Percentiles rank a stretch among this genome's conserved stretches.
Evolutionary conservation across 2,797 vertebrate genomes (phyloP).

Genomic region (Onychomys torridus): DNA sequence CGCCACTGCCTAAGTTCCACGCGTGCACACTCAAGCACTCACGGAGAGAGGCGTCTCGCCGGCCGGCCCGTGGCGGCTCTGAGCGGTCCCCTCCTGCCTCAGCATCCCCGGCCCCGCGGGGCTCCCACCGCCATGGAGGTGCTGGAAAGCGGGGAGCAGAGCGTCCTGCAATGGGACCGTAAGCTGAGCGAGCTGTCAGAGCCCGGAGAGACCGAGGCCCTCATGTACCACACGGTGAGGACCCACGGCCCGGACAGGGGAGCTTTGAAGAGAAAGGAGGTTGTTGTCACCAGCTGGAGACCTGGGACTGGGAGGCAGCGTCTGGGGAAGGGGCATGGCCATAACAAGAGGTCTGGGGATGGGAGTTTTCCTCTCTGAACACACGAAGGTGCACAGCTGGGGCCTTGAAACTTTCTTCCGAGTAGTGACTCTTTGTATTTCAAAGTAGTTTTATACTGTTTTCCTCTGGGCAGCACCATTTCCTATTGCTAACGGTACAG

Average conservation of each 20-base stretch:
- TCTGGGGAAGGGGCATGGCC: background rate
- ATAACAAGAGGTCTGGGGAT: background rate
- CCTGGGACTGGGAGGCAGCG: background rate
- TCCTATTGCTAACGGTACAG: background rate
- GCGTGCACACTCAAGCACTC: background rate
- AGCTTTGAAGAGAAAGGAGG: background rate
- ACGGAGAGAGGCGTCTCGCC: background rate
- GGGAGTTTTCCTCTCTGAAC: background rate
- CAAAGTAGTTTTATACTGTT: background rate
- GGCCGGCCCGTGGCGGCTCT: conserved; percentile 10
- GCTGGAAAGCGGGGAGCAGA: conserved; percentile 92
- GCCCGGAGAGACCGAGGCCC: conserved; percentile 91
- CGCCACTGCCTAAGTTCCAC: background rate
- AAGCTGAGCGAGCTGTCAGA: conserved; percentile 98
- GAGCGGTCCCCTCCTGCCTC: conserved; percentile 24
- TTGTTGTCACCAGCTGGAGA: background rate
- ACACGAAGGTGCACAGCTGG: background rate
- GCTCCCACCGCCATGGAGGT: conserved; percentile 91
- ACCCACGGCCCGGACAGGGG: background rate
- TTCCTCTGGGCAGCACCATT: background rate
- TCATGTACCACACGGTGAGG: conserved; percentile 95
- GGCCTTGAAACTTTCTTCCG: background rate
- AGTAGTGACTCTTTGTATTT: background rate
- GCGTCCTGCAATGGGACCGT: conserved; percentile 94
- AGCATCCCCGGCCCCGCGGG: conserved; percentile 67